Base-by-base conservation (phyloP, 2,888 invertebrate genomes). In the Cotesia congregata region DNA sequence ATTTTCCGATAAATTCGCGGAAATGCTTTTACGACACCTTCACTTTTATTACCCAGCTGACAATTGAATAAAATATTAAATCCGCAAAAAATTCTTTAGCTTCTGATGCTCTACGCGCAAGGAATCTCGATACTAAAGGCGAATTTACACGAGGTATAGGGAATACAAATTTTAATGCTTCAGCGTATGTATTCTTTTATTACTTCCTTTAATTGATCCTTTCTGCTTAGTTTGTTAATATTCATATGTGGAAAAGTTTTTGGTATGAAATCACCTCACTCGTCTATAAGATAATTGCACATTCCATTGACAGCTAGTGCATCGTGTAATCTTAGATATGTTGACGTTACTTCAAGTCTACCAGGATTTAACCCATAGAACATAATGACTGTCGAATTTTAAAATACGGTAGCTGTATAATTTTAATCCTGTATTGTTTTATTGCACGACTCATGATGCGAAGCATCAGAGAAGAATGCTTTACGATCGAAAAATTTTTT, bases 121-220 rank as follows among this genome's bases (percentile, higher is more conserved):
- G 20, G 72, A 72, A 72, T 72, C 17, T 39, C 50, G 50, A 50
- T 50, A 50, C 9, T 7, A 12, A 7, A 50, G 50, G 7, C 15
- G 30, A n/a, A 12, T 67, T 20, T 73, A 67, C 76, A 71, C 50
- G 41, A 60, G 50, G 71, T 59, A 17, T 17, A 20, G 76, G 71
- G 80, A 80, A 80, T 80, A 80, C 80, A 77, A 80, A 80, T 80
- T 80, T 83, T 83, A 81, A 83, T 81, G 82, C 80, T 86, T 85
- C 85, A 83, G 80, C 82, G 87, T 86, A 68, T 68, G 7, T 38
- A n/a, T 30, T 85, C 80, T 80, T 81, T 83, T 82, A 84, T 85
- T 86, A 85, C 88, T 88, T 88, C 88, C 88, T 86, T 81, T 40
- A 41, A 50, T 68, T 68, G 15, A 40, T 17, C 40, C 4, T 40